Evolutionary conservation across 92 coral and sea anemone genomes (phyloP).

Genomic region (Chrysogorgia sp.): DNA sequence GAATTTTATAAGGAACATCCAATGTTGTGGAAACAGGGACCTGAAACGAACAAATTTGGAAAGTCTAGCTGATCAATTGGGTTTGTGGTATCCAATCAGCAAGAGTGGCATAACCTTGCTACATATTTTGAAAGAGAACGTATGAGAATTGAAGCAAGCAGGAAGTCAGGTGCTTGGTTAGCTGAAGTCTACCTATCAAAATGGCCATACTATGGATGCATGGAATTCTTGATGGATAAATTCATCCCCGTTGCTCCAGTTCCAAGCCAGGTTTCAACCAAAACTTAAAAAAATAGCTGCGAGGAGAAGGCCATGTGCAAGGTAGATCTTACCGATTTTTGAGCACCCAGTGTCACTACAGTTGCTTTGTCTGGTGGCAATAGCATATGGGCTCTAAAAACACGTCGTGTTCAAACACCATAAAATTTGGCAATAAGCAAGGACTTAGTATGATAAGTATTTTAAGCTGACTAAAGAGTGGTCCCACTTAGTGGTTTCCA

Average conservation of each 20-base stretch:
- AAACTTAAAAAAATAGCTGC: no score
- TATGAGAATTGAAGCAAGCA: constrained; percentile 3
- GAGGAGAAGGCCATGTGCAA: no score
- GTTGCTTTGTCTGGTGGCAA: no score
- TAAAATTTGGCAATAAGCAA: no score
- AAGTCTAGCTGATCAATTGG: neutral
- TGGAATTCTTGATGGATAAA: neutral
- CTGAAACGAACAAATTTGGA: neutral
- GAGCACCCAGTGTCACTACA: no score
- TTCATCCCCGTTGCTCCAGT: neutral
- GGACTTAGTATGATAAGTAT: no score
- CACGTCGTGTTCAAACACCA: no score
- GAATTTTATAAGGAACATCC: constrained; percentile 34
- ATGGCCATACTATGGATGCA: constrained; percentile 19
- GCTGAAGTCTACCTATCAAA: constrained; percentile 1
- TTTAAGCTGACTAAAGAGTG: no score
- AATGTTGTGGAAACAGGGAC: constrained; percentile 23
- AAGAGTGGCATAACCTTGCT: constrained; percentile 18
- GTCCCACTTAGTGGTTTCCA: no score
- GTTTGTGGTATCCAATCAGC: neutral
- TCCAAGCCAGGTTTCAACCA: neutral
- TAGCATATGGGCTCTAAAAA: neutral
- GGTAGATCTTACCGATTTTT: no score
- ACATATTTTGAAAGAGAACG: constrained; percentile 18
- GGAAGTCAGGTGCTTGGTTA: constrained; percentile 3